These are phyloP conservation scores for Sitophilus oryzae DNA, from an alignment of 1,140 invertebrate species.

Conservation along the genomic window DNA sequence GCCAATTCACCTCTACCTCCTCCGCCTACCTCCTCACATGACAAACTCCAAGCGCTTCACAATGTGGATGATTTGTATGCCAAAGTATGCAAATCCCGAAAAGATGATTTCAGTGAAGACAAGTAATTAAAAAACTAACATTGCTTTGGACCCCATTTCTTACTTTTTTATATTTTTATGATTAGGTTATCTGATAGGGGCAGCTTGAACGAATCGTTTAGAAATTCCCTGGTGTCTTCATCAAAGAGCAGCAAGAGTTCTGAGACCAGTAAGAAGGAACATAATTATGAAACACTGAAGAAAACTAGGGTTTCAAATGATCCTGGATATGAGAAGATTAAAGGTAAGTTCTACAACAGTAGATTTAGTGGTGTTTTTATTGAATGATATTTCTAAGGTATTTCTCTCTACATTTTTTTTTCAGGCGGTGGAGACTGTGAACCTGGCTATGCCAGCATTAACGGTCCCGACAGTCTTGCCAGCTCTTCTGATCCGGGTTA, in stretches of 20 bases:
- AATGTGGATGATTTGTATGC: conserved; percentile 83
- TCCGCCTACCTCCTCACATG: conserved; percentile 48
- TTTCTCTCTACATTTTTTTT: not conserved
- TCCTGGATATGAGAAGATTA: conserved; percentile 60
- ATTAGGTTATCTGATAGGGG: conserved; percentile 5
- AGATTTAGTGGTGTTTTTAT: not conserved
- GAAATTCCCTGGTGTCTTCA: not conserved
- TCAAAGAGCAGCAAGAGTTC: not conserved
- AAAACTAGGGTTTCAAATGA: conserved; percentile 49
- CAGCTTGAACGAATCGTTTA: conserved; percentile 7
- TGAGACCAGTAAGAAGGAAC: conserved; percentile 26
- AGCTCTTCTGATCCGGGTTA: conserved; percentile 59
- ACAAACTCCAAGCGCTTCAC: conserved; percentile 23
- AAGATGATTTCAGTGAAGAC: conserved; percentile 26
- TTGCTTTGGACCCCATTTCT: not conserved
- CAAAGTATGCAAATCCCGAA: conserved; percentile 69
- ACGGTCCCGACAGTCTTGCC: conserved; percentile 51
- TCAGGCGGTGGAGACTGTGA: conserved; percentile 32
- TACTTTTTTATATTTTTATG: not conserved
- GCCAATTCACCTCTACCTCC: conserved; percentile 77
- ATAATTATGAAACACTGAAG: conserved; percentile 40
- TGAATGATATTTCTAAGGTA: conserved; percentile 3
- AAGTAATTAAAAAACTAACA: conserved; percentile 1
- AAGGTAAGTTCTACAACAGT: conserved; percentile 31
- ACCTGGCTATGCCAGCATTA: conserved; percentile 44